A percentile compares a stretch with the other conserved stretches of the same genome.
phyloP scores from a whole-genome alignment of 1,140 invertebrate genomes.

The Antheraea mylitta region DNA sequence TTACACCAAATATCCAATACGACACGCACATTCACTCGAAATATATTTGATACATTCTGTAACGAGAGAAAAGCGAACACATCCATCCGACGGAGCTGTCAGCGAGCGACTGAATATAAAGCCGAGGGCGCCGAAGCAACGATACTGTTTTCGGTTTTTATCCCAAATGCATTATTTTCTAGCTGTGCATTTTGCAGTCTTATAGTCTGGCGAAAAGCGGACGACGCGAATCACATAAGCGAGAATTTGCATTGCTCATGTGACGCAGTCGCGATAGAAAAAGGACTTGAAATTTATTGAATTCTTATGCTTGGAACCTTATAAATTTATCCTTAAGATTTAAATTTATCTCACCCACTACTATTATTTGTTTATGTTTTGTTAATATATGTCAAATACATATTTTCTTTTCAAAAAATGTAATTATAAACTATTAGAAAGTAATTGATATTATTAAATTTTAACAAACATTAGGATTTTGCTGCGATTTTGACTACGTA shows the following conservation, averaged over 20 bases:
- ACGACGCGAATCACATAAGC: constrained; percentile 6
- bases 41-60: background rate
- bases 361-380: too few species aligned
- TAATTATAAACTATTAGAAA: too few species aligned
- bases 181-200: constrained; percentile 10
- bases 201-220: too few species aligned
- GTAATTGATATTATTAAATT: too few species aligned
- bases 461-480: too few species aligned
- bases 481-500: too few species aligned
- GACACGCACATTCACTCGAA: background rate
- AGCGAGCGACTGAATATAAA: constrained; percentile 1
- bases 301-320: background rate
- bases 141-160: constrained; percentile 1
- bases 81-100: background rate
- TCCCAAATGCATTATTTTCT: background rate
- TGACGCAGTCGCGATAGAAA: constrained; percentile 3
- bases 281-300: constrained; percentile 4
- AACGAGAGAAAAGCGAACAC: background rate
- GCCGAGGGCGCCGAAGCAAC: background rate
- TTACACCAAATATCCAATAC: background rate
- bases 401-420: too few species aligned
- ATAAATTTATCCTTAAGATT: too few species aligned
- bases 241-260: constrained; percentile 10
- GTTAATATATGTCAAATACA: too few species aligned
- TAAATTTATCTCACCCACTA: too few species aligned